phyloP scores from a whole-genome alignment of 2,113 vertebrate species.

The Hipposideros armiger region DNA sequence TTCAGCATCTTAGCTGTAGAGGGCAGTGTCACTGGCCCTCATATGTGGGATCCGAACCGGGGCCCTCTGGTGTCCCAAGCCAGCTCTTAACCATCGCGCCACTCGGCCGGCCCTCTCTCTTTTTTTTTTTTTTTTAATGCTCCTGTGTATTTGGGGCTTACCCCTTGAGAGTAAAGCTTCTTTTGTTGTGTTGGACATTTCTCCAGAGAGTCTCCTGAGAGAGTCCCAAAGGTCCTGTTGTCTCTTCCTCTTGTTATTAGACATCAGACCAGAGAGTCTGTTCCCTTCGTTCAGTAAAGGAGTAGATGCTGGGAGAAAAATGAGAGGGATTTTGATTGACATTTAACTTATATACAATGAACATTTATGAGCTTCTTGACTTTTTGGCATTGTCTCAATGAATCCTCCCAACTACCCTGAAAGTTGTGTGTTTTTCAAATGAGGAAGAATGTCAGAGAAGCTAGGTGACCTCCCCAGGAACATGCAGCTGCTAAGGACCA shows the following conservation, averaged over 20 bases:
- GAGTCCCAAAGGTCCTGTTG: not conserved
- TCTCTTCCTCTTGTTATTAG: not conserved
- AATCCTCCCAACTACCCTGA: not conserved
- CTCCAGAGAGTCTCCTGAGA: not conserved
- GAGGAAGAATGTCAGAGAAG: not conserved
- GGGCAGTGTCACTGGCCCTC: too few species aligned
- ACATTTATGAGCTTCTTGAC: not conserved
- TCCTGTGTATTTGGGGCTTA: slow-evolving; percentile 1
- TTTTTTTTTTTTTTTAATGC: not conserved
- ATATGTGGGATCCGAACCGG: too few species aligned
- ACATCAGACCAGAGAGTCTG: not conserved
- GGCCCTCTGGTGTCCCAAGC: too few species aligned
- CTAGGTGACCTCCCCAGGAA: not conserved
- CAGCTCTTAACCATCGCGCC: too few species aligned
- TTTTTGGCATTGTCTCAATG: not conserved
- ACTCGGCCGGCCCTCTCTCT: too few species aligned
- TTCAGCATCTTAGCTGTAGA: too few species aligned
- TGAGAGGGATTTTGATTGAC: not conserved
- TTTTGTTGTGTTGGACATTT: not conserved
- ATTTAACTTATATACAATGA: not conserved
- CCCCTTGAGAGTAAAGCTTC: not conserved
- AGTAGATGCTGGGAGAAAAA: not conserved
- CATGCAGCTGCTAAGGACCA: not conserved
- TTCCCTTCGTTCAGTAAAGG: not conserved
- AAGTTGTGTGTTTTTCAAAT: not conserved